phyloP scores from a whole-genome alignment of 2,888 invertebrate genomes.

The Nudaria mundana region DNA sequence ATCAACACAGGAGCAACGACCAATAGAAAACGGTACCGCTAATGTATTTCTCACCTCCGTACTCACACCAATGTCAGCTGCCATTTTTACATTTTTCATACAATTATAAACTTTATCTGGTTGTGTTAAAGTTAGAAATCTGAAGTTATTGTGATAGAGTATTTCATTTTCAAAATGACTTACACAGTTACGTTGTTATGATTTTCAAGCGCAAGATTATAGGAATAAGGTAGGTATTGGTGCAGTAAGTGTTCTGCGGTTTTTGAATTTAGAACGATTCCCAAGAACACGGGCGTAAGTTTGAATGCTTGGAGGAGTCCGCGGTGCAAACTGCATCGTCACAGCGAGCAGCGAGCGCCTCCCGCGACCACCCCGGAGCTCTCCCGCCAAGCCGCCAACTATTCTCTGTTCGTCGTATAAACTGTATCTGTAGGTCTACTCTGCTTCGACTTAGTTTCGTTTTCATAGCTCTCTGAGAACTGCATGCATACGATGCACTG shows the following conservation, averaged over 20 bases:
- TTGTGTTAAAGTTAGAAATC: conserved; percentile 58
- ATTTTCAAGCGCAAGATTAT: conserved; percentile 53
- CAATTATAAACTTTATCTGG: conserved; percentile 60
- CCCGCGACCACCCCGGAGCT: conserved; percentile 45
- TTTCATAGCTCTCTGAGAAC: conserved; percentile 59
- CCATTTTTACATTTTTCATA: conserved; percentile 60
- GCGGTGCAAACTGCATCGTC: conserved; percentile 80
- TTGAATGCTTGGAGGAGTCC: conserved; percentile 79
- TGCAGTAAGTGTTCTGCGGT: conserved; percentile 63
- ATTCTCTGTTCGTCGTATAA: conserved; percentile 55
- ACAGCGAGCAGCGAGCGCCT: no score
- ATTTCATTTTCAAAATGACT: conserved; percentile 65
- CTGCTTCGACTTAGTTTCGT: conserved; percentile 71
- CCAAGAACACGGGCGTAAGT: conserved; percentile 79
- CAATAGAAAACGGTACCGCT: conserved; percentile 81
- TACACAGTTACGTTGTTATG: conserved; percentile 49
- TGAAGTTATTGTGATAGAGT: conserved; percentile 40
- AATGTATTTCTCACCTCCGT: conserved; percentile 83
- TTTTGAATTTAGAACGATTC: conserved; percentile 81
- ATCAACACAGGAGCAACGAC: conserved; percentile 80
- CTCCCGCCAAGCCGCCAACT: conserved; percentile 55
- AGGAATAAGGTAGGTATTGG: conserved; percentile 52
- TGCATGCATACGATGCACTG: conserved; percentile 36
- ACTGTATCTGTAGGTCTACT: conserved; percentile 54
- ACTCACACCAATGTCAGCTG: conserved; percentile 74